A percentile compares a stretch with the other conserved stretches of the same genome.
phyloP scores from a whole-genome alignment of 1,140 invertebrate species.

The Mercenaria mercenaria region DNA sequence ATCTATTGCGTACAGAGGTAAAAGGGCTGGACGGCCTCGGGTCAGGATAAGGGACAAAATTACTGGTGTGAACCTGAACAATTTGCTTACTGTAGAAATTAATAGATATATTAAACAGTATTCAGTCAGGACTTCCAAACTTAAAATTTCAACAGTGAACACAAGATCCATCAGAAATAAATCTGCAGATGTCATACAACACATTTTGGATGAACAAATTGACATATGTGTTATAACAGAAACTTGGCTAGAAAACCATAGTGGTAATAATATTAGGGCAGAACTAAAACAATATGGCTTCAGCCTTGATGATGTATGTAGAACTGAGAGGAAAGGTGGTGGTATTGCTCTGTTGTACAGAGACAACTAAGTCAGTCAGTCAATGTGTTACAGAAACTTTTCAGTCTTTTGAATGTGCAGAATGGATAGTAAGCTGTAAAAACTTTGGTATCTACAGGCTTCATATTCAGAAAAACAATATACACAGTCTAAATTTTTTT shows the following conservation, averaged over 20 bases:
- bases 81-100: neutral
- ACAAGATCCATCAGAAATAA: constrained; percentile 21
- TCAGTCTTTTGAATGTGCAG: constrained; percentile 15
- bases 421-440: constrained; percentile 17
- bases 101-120: neutral
- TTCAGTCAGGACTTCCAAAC: neutral
- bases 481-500: too few species aligned
- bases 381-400: too few species aligned
- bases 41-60: neutral
- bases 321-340: constrained; percentile 20
- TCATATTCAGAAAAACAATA: neutral
- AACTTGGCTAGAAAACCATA: constrained; percentile 31
- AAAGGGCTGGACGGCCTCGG: neutral
- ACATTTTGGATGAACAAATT: constrained; percentile 23
- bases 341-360: constrained; percentile 34
- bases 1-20: neutral
- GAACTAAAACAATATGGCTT: too few species aligned
- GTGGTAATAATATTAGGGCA: too few species aligned
- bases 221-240: constrained; percentile 31
- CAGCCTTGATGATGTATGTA: constrained; percentile 19
- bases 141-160: constrained; percentile 32
- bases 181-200: constrained; percentile 17
- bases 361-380: too few species aligned
- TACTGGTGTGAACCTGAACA: neutral
- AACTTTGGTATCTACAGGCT: constrained; percentile 17